Conservation (phyloP, 2,888 invertebrate genomes). For the Catocala sponsa region DNA sequence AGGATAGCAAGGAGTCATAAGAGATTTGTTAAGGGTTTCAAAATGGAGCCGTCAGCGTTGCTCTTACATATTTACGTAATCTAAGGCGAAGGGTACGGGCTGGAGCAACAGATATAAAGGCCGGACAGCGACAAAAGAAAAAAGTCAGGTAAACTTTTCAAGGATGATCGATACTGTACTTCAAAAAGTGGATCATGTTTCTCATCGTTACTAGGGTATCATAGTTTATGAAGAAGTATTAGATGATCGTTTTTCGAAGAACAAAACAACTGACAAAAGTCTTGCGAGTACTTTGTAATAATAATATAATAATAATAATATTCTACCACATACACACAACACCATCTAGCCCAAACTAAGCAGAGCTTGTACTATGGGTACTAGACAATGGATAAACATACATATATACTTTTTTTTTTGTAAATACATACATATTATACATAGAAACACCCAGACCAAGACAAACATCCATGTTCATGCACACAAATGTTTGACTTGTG, state of each 20-base stretch:
- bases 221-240: slow-evolving; percentile 12
- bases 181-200: slow-evolving; percentile 10
- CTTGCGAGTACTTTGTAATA: too few relatives aligned
- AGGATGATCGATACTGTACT: slow-evolving; percentile 1
- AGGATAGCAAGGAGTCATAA: slow-evolving; percentile 27
- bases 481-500: too few relatives aligned
- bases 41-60: background rate
- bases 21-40: slow-evolving; percentile 12
- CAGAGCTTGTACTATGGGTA: too few relatives aligned
- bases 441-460: too few relatives aligned
- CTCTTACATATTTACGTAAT: background rate
- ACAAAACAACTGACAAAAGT: background rate
- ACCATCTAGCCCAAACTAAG: too few relatives aligned
- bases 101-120: background rate
- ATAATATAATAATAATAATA: too few relatives aligned
- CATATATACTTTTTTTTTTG: too few relatives aligned
- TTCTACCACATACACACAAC: too few relatives aligned
- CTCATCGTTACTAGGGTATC: slow-evolving; percentile 15
- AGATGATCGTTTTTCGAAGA: background rate
- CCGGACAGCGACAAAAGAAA: background rate
- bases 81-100: background rate
- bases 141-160: slow-evolving; percentile 10
- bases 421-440: too few relatives aligned
- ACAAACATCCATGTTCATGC: too few relatives aligned
- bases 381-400: too few relatives aligned